Evolutionary conservation across 37 sponge, comb jelly and placozoan genomes (phyloP).

Genomic region (Haliclona indistincta): DNA sequence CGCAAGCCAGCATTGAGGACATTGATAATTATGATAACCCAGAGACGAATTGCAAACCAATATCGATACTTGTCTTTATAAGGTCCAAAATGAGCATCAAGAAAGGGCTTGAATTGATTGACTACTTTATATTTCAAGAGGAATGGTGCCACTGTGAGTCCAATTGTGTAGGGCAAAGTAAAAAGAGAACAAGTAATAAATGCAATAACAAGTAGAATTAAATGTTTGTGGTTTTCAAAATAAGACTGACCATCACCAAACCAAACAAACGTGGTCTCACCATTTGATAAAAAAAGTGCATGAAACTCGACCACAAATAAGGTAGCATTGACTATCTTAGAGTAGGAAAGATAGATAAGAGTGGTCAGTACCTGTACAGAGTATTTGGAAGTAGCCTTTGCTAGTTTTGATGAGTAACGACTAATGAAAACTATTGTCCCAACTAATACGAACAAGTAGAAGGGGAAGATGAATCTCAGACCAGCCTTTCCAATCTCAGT

Average conservation of each 20-base stretch:
- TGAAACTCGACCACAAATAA: conserved; percentile 26
- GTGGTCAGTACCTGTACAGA: conserved; percentile 42
- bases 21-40: conserved; percentile 15
- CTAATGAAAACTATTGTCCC: conserved; percentile 18
- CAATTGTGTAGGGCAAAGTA: conserved; percentile 17
- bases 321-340: conserved; percentile 37
- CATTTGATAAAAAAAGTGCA: background rate
- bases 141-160: conserved; percentile 6
- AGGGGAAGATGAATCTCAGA: conserved; percentile 58
- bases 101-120: conserved; percentile 10
- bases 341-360: conserved; percentile 41
- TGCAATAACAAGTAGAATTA: conserved; percentile 12
- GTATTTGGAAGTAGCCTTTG: background rate
- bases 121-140: background rate
- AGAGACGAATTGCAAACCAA: conserved; percentile 50
- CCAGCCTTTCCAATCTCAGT: conserved; percentile 40
- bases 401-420: conserved; percentile 5
- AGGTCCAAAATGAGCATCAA: conserved; percentile 42
- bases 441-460: conserved; percentile 48
- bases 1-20: conserved; percentile 3
- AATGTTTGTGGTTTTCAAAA: conserved; percentile 1
- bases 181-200: conserved; percentile 3
- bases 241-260: conserved; percentile 29
- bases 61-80: conserved; percentile 37
- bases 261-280: conserved; percentile 9